phyloP scores from a whole-genome alignment of 2,113 vertebrate genomes.

The Melanerpes formicivorus region DNA sequence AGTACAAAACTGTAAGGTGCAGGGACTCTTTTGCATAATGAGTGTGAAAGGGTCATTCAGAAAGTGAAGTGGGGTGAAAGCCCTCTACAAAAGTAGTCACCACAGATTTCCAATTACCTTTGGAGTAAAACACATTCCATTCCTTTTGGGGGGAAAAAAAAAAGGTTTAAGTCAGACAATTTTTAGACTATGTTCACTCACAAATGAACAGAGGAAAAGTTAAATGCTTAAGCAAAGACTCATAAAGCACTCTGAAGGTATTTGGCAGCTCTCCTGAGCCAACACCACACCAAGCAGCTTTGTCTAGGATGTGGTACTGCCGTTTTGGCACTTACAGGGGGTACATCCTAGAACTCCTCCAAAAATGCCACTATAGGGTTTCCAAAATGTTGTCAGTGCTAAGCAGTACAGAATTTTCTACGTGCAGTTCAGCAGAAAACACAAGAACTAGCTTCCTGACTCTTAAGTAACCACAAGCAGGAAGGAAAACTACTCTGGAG shows the following conservation, averaged over 20 bases:
- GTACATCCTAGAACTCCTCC: not conserved
- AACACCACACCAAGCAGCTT: not conserved
- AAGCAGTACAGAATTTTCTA: not conserved
- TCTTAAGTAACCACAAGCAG: not conserved
- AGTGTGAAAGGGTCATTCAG: not conserved
- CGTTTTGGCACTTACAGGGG: not conserved
- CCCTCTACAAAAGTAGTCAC: not conserved
- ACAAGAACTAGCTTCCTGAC: not conserved
- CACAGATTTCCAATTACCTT: not conserved
- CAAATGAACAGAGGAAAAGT: not conserved
- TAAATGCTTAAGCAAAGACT: not conserved
- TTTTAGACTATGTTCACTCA: not conserved
- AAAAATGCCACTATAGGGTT: not conserved
- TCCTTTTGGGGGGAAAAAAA: accelerated
- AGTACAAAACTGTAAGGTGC: not conserved
- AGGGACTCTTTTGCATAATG: not conserved
- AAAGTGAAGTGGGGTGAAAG: not conserved
- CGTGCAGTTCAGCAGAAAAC: not conserved
- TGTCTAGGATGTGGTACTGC: not conserved
- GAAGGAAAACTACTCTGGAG: not conserved
- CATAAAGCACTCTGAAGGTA: not conserved
- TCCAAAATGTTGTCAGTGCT: not conserved
- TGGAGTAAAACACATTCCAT: not conserved
- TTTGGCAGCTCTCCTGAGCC: not conserved
- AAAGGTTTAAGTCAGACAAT: not conserved